A percentile compares a stretch with the other conserved stretches of the same genome.
phyloP scores from a whole-genome alignment of 2,888 invertebrate species.

The Amiota minor region DNA sequence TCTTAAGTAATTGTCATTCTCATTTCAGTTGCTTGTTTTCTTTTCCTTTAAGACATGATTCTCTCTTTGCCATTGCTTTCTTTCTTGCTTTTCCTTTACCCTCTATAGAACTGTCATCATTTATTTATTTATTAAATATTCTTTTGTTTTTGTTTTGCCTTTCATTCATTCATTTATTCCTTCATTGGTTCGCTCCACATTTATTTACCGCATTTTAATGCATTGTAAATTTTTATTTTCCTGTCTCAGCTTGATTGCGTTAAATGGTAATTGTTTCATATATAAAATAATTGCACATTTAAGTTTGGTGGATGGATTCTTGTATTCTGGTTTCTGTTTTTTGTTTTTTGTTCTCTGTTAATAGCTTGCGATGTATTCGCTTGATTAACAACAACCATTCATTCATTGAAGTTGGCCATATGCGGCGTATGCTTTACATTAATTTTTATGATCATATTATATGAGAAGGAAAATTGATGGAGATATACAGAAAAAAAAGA shows the following conservation, averaged over 20 bases:
- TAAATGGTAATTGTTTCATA: constrained; percentile 55
- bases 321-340: constrained; percentile 40
- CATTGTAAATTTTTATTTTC: constrained; percentile 43
- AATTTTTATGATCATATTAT: constrained; percentile 32
- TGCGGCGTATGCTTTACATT: constrained; percentile 28
- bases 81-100: neutral
- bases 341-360: constrained; percentile 18
- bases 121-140: too few relatives aligned
- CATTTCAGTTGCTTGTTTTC: neutral
- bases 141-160: neutral
- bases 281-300: constrained; percentile 59
- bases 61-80: neutral
- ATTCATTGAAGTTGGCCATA: neutral
- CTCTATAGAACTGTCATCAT: too few relatives aligned
- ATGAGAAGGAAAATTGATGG: too few relatives aligned
- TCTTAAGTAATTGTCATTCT: constrained; percentile 30
- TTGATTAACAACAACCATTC: too few relatives aligned
- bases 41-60: neutral
- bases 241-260: constrained; percentile 57
- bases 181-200: too few relatives aligned
- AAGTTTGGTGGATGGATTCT: constrained; percentile 53
- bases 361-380: too few relatives aligned
- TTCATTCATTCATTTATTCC: neutral
- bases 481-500: too few relatives aligned
- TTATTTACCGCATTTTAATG: constrained; percentile 35